A percentile compares a stretch with the other conserved stretches of the same genome.
These are phyloP conservation scores for Hyppa rectilinea DNA, from an alignment of 2,888 invertebrate genomes.

Conservation along the genomic window DNA sequence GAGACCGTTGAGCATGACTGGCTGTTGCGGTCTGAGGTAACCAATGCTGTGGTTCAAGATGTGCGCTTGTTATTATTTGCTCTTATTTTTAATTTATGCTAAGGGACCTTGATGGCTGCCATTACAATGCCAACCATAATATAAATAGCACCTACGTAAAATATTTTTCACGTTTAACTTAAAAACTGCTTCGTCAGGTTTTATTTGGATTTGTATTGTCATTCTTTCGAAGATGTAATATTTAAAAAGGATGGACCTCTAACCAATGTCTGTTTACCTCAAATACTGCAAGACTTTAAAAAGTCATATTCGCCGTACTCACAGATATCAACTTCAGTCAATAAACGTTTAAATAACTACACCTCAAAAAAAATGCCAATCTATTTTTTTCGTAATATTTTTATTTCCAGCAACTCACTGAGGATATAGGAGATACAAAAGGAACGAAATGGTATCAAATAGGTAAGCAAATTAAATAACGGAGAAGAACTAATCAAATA, in stretches of 20 bases:
- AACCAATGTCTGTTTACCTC: no score
- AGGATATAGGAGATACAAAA: neutral
- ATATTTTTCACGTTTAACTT: neutral
- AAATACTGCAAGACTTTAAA: no score
- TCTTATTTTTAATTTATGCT: slow-evolving; percentile 5
- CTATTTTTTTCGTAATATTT: no score
- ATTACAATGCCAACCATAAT: no score
- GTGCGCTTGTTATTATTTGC: slow-evolving; percentile 15
- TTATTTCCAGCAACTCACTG: neutral
- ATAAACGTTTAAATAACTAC: no score
- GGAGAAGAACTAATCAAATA: neutral
- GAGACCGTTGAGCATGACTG: slow-evolving; percentile 54
- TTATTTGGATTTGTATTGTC: neutral
- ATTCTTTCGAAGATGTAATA: neutral
- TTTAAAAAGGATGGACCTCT: no score
- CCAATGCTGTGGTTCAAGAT: slow-evolving; percentile 22
- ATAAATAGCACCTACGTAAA: no score
- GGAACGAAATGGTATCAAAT: neutral
- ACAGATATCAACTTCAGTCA: no score
- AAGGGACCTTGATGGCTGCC: neutral
- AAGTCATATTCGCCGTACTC: no score
- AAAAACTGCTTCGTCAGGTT: neutral
- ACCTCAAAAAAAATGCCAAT: no score
- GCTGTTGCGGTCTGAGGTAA: slow-evolving; percentile 34
- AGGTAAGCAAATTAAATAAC: neutral